Percentiles rank a stretch among this genome's conserved stretches.
These are phyloP conservation scores for Cancer borealis DNA, from an alignment of 2,888 invertebrate species.

Conservation along the genomic window DNA sequence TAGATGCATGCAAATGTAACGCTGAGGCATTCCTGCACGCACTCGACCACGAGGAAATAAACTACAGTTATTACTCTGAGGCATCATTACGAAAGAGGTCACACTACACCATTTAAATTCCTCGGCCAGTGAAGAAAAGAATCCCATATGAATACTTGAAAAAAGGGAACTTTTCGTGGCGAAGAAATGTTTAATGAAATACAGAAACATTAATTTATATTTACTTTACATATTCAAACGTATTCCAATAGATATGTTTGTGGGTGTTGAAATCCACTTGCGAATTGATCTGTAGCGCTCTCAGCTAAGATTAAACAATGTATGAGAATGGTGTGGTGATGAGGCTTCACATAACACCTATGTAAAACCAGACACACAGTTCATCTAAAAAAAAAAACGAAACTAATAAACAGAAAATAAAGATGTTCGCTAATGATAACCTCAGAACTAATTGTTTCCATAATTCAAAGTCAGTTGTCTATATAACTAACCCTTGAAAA, in stretches of 20 bases:
- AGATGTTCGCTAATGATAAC: no score
- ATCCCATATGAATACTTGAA: not conserved
- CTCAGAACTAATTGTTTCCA: no score
- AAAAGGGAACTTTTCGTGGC: no score
- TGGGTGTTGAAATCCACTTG: not conserved
- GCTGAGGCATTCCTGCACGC: not conserved
- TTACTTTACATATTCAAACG: not conserved
- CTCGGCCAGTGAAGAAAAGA: not conserved
- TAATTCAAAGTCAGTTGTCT: not conserved
- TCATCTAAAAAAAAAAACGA: not conserved
- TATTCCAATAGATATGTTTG: not conserved
- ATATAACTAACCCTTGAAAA: not conserved
- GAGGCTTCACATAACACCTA: not conserved
- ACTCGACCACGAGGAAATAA: not conserved
- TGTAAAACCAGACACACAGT: not conserved
- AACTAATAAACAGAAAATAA: no score
- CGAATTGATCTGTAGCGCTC: not conserved
- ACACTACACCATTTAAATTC: constrained; percentile 3
- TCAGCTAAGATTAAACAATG: not conserved
- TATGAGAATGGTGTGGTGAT: not conserved
- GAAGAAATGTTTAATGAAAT: not conserved
- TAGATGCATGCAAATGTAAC: not conserved
- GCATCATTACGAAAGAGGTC: not conserved
- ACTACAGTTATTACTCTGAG: not conserved
- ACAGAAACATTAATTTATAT: not conserved